phyloP scores from a whole-genome alignment of 1,140 invertebrate genomes.

The Cotesia chilonis region DNA sequence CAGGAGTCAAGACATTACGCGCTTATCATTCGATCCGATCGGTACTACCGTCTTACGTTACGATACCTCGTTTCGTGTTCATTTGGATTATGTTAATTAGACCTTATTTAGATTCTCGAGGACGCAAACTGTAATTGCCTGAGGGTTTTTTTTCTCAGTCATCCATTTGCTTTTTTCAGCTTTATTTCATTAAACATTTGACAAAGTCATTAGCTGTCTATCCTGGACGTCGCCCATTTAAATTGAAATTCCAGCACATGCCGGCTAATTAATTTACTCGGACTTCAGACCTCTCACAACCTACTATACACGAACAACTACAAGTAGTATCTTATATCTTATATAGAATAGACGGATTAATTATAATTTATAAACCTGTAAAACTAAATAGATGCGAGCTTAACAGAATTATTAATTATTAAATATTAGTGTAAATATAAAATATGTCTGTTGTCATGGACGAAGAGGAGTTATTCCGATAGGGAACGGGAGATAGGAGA shows the following conservation, averaged over 20 bases:
- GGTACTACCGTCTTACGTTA: constrained; percentile 40
- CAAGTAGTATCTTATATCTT: no score
- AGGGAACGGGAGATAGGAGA: no score
- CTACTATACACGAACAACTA: no score
- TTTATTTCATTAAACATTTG: constrained; percentile 34
- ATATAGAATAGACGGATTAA: no score
- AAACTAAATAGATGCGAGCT: no score
- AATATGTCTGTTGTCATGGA: no score
- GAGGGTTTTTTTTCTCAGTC: constrained; percentile 16
- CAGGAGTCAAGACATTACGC: constrained; percentile 47
- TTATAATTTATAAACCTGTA: no score
- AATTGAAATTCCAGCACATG: neutral
- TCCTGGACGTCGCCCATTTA: neutral
- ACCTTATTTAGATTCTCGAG: constrained; percentile 44
- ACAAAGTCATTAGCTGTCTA: constrained; percentile 37
- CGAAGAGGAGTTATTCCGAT: no score
- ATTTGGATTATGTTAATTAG: constrained; percentile 47
- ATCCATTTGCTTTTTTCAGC: neutral
- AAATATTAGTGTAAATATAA: constrained; percentile 1
- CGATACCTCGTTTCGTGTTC: constrained; percentile 39
- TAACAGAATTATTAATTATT: neutral
- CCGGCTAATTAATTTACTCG: constrained; percentile 14
- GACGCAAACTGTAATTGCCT: constrained; percentile 31
- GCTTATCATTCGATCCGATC: constrained; percentile 46
- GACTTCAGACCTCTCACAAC: no score